These are phyloP conservation scores for Camponotus fellah DNA, from an alignment of 2,888 invertebrate genomes.

Conservation along the genomic window DNA sequence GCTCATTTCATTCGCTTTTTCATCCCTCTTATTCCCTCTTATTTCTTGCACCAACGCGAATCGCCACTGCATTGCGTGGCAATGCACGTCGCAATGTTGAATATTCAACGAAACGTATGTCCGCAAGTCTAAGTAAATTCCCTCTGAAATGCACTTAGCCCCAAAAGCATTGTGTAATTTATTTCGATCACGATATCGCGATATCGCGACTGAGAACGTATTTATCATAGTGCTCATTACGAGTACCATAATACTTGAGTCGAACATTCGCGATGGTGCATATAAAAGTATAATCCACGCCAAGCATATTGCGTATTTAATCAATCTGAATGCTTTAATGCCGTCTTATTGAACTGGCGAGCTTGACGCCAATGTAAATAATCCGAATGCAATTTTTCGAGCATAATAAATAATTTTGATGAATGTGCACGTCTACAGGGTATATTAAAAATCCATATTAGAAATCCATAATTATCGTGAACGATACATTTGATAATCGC, in stretches of 20 bases:
- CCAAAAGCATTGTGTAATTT: conserved; percentile 32
- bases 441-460: not conserved
- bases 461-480: conserved; percentile 9
- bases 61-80: conserved; percentile 76
- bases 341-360: not conserved
- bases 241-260: not conserved
- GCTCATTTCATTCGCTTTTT: not conserved
- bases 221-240: conserved; percentile 1
- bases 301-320: not conserved
- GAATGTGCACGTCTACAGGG: not conserved
- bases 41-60: conserved; percentile 43
- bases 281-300: not conserved
- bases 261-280: not conserved
- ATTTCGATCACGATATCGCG: conserved; percentile 32
- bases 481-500: conserved; percentile 40
- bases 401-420: not conserved
- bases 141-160: not conserved
- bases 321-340: not conserved
- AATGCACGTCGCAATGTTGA: conserved; percentile 69
- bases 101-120: conserved; percentile 66
- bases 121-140: conserved; percentile 44
- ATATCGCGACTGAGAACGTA: conserved; percentile 13
- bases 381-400: not conserved
- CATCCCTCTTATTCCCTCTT: not conserved
- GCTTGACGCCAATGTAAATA: not conserved